These are phyloP conservation scores for Acropora tenuis DNA, from an alignment of 64 coral and sea anemone genomes.

Conservation along the genomic window DNA sequence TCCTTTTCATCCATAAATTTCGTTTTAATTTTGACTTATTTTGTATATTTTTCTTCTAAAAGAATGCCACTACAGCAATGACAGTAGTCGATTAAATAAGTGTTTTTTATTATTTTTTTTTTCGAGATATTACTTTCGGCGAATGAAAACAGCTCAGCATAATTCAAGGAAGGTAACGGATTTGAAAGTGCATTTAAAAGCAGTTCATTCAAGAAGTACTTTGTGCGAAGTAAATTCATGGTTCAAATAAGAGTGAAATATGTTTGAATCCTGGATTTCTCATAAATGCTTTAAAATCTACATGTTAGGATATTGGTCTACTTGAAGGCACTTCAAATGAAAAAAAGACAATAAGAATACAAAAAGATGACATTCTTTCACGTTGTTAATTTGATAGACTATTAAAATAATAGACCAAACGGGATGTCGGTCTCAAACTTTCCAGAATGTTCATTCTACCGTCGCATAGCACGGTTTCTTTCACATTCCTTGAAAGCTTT, in stretches of 20 bases:
- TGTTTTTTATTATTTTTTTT: not conserved
- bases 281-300: too few species aligned
- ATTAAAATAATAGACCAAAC: not conserved
- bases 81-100: not conserved
- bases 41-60: not conserved
- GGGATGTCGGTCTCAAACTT: not conserved
- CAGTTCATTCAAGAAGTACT: too few species aligned
- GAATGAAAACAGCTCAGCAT: not conserved
- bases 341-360: not conserved
- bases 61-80: not conserved
- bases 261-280: not conserved
- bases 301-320: constrained; percentile 1
- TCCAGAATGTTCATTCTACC: too few species aligned
- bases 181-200: not conserved
- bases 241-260: not conserved
- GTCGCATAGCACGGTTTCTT: not conserved
- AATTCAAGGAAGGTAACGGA: not conserved
- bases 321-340: not conserved
- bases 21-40: too few species aligned
- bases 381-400: not conserved
- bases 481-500: not conserved
- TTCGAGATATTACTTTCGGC: too few species aligned
- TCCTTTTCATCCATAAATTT: too few species aligned
- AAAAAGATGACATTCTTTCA: too few species aligned
- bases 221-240: too few species aligned